phyloP scores from a whole-genome alignment of 2,113 vertebrate genomes.

The Montifringilla adamsi region DNA sequence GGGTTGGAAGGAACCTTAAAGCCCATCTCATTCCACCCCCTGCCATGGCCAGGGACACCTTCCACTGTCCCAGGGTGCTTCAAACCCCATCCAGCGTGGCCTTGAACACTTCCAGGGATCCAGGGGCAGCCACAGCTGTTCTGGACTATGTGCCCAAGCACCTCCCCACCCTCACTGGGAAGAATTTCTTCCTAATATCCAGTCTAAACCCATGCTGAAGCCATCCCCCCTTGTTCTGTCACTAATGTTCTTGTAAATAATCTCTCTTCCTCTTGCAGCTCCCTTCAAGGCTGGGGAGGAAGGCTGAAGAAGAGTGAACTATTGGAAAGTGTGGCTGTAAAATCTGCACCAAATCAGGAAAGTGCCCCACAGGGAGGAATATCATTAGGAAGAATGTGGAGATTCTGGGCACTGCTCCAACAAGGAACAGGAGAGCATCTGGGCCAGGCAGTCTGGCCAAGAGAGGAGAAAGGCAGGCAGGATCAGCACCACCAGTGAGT shows the following conservation, averaged over 20 bases:
- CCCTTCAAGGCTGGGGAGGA: background rate
- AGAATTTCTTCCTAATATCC: background rate
- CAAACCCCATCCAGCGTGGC: accelerated
- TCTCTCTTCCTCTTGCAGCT: background rate
- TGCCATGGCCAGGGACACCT: background rate
- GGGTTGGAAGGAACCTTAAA: background rate
- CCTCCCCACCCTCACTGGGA: background rate
- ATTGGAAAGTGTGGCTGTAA: background rate
- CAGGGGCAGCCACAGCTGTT: background rate
- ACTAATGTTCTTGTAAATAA: background rate
- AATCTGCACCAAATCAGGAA: background rate
- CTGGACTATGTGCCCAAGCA: background rate
- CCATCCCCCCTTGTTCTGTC: background rate
- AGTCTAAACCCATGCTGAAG: background rate
- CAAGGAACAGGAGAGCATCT: background rate
- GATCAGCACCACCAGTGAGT: background rate
- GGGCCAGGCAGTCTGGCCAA: background rate
- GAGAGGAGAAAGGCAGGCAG: background rate
- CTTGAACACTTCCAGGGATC: accelerated
- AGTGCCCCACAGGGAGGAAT: background rate
- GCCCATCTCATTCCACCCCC: accelerated
- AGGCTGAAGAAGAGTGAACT: background rate
- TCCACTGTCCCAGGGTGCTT: accelerated
- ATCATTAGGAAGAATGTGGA: background rate
- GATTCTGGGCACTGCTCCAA: background rate